Evolutionary conservation across 2,113 vertebrate species (phyloP), one percentile per base, ranked within the genome.

Genomic region (Heteronetta atricapilla): DNA sequence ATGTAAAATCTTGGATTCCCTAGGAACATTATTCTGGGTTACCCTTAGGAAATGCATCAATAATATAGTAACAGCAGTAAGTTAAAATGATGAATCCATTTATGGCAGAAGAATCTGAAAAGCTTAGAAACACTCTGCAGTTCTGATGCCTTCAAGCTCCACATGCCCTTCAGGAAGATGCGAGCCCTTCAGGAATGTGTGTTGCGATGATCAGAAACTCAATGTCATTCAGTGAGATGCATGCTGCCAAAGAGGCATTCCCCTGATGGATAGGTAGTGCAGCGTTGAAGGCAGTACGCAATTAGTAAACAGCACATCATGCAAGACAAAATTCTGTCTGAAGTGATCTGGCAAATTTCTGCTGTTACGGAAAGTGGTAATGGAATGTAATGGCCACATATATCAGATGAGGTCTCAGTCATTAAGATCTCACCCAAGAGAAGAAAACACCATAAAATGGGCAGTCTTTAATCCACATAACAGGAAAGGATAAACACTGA

Each of bases 341-440:
- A 89, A 93, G 86, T 44, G 90, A 96, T 76, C 85, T 89, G 67
- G 90, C 74, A 89, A 93, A 93, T 92, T 92, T 87, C 55, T 92
- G 3, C 74, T 74, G 50, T 74, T 91, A 82, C 10, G 6, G 72
- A 78, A 96, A 86, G 40, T 67, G 77, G 81, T 78, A 97, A 91
- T 86, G 70, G 74, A 93, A 70, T 86, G 59, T 86, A 97, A 88
- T 91, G 91, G 81, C 83, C 72, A 75, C 66, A 95, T 93, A 83
- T 33, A 95, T 97, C 85, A 95, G 78, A 72, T 28, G 40, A 25
- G 53, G 53, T 74, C 40, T 89, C 81, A 76, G 70, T 87, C 83
- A 93, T 97, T 90, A 96, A 79, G 90, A 87, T 63, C 86, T 87
- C 86, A 82, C 93, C 70, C 5, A 56, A 69, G 60, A 82, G 70